Evolutionary conservation across 2,888 invertebrate species (phyloP).

Genomic region (Lissonota sp.): DNA sequence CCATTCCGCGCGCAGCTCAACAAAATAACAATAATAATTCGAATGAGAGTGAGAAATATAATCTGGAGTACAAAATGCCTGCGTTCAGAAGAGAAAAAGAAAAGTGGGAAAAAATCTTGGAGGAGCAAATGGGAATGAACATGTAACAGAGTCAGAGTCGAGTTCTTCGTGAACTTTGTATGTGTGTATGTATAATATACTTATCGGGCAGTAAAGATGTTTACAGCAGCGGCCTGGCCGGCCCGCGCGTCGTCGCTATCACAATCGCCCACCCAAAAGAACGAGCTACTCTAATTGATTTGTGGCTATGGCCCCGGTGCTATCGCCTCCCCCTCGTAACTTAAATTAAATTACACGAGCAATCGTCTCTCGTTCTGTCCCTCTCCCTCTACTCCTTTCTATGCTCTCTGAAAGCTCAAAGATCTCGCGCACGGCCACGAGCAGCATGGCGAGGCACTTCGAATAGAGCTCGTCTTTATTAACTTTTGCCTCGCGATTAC

Average conservation of each 20-base stretch:
- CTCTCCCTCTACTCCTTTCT: conserved; percentile 1
- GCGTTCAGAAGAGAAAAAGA: conserved; percentile 67
- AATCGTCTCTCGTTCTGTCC: conserved; percentile 67
- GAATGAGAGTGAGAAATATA: conserved; percentile 75
- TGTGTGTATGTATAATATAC: conserved; percentile 62
- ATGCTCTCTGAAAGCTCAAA: conserved; percentile 59
- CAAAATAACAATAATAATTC: conserved; percentile 70
- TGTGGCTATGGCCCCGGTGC: conserved; percentile 79
- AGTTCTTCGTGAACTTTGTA: conserved; percentile 29
- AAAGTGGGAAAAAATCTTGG: conserved; percentile 60
- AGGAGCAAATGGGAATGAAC: conserved; percentile 53
- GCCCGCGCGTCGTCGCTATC: conserved; percentile 76
- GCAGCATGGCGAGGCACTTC: neutral
- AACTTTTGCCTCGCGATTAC: too few relatives aligned
- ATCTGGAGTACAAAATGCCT: conserved; percentile 80
- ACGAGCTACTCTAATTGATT: conserved; percentile 81
- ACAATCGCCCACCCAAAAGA: conserved; percentile 75
- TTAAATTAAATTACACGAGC: conserved; percentile 81
- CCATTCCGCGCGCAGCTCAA: neutral
- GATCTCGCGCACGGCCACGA: conserved; percentile 42
- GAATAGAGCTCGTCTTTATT: too few relatives aligned
- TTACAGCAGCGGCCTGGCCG: conserved; percentile 78
- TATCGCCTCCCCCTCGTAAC: conserved; percentile 78
- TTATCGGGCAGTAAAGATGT: conserved; percentile 82
- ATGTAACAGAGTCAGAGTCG: conserved; percentile 53